Evolutionary conservation across 2,888 invertebrate genomes (phyloP).

Genomic region (Aspidapion aeneum): DNA sequence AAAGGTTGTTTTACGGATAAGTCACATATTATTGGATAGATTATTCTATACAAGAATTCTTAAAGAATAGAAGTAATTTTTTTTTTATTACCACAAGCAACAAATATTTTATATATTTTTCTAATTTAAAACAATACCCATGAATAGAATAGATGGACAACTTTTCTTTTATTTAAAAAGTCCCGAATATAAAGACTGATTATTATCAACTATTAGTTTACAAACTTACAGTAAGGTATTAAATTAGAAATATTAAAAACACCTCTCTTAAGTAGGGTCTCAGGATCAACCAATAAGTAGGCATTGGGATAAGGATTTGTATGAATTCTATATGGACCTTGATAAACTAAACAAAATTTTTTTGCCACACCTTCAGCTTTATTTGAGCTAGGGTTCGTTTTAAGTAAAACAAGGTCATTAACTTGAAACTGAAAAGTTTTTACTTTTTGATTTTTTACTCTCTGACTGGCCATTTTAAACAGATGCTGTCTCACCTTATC

Average conservation of each 20-base stretch:
- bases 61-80: too few species aligned
- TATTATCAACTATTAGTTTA: too few species aligned
- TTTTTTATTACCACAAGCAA: too few species aligned
- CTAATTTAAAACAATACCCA: too few species aligned
- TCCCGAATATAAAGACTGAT: too few species aligned
- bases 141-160: too few species aligned
- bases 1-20: too few species aligned
- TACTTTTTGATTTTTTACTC: background rate
- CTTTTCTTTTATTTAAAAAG: too few species aligned
- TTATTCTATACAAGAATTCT: too few species aligned
- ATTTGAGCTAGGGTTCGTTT: conserved; percentile 1
- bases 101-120: too few species aligned
- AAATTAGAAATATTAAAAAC: background rate
- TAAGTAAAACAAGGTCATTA: conserved; percentile 1
- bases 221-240: too few species aligned
- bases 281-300: background rate
- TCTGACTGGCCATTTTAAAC: background rate
- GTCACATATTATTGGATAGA: too few species aligned
- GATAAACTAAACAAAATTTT: conserved; percentile 5
- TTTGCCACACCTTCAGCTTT: background rate
- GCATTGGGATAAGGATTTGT: background rate
- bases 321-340: background rate
- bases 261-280: background rate
- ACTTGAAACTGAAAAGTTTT: background rate
- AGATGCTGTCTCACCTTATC: background rate